Conservation (phyloP, 1,140 invertebrate species). For the Euwallacea fornicatus region DNA sequence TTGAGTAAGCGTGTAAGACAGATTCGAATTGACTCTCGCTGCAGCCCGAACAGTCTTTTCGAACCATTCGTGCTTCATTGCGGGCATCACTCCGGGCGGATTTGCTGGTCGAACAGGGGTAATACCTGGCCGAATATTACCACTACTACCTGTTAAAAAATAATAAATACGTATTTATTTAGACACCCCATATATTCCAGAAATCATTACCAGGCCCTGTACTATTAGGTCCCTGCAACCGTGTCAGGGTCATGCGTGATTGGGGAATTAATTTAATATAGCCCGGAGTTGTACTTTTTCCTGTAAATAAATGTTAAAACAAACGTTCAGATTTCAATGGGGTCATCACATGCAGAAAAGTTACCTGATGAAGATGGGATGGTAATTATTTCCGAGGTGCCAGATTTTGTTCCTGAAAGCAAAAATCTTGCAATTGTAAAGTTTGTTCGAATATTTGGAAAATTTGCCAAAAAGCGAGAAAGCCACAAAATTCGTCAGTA, state of each 20-base stretch:
- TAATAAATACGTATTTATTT: too few relatives aligned
- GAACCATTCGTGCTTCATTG: conserved; percentile 50
- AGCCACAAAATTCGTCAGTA: too few relatives aligned
- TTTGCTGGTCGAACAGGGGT: too few relatives aligned
- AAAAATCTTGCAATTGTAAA: neutral
- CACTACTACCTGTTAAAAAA: too few relatives aligned
- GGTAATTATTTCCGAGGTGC: neutral
- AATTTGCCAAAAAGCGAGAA: too few relatives aligned
- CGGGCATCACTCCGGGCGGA: conserved; percentile 15
- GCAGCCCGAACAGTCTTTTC: conserved; percentile 48
- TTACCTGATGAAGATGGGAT: conserved; percentile 17
- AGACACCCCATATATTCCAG: too few relatives aligned
- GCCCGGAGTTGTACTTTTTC: conserved; percentile 4
- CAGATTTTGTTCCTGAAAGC: neutral
- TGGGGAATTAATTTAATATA: conserved; percentile 29
- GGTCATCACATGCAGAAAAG: neutral
- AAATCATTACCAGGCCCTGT: neutral
- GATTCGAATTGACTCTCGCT: conserved; percentile 46
- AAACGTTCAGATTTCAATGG: too few relatives aligned
- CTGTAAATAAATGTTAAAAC: too few relatives aligned
- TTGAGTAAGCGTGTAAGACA: conserved; percentile 46
- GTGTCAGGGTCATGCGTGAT: conserved; percentile 4
- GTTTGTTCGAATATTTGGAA: too few relatives aligned
- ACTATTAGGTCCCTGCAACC: neutral
- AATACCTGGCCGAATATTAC: too few relatives aligned